A percentile compares a stretch with the other conserved stretches of the same genome.
Conservation (phyloP, 2,888 invertebrate genomes). For the Pseudococcus longispinus region DNA sequence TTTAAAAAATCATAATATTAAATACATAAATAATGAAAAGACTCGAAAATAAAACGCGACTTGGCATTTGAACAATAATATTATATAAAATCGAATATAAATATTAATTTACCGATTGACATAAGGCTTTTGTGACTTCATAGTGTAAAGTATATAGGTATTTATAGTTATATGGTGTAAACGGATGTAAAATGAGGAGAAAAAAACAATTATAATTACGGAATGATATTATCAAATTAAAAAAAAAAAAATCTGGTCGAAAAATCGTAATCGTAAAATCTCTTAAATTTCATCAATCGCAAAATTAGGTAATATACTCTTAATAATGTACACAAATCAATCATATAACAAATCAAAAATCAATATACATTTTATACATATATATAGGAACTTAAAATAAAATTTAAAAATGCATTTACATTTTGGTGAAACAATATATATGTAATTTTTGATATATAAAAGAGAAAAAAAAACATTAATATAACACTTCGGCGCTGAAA, state of each 20-base stretch:
- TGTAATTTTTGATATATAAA: conserved; percentile 33
- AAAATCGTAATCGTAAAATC: background rate
- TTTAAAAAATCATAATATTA: background rate
- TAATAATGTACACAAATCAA: conserved; percentile 33
- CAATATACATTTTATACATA: conserved; percentile 50
- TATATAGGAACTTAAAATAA: conserved; percentile 51
- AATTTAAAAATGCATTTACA: conserved; percentile 49
- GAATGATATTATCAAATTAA: conserved; percentile 36
- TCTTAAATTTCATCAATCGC: conserved; percentile 20
- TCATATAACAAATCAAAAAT: conserved; percentile 41
- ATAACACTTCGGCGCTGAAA: background rate
- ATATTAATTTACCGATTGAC: background rate
- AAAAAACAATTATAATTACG: conserved; percentile 14
- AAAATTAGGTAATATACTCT: background rate
- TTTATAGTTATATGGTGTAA: background rate
- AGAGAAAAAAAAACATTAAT: background rate
- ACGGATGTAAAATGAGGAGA: conserved; percentile 13
- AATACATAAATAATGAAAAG: background rate
- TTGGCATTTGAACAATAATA: background rate
- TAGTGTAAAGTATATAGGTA: background rate
- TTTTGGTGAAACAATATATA: conserved; percentile 42
- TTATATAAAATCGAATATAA: background rate
- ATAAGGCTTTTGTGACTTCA: background rate
- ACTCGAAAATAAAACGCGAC: background rate
- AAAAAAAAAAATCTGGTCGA: background rate